Evolutionary conservation across 1,140 invertebrate genomes (phyloP).

Genomic region (Drosophila melanogaster): DNA sequence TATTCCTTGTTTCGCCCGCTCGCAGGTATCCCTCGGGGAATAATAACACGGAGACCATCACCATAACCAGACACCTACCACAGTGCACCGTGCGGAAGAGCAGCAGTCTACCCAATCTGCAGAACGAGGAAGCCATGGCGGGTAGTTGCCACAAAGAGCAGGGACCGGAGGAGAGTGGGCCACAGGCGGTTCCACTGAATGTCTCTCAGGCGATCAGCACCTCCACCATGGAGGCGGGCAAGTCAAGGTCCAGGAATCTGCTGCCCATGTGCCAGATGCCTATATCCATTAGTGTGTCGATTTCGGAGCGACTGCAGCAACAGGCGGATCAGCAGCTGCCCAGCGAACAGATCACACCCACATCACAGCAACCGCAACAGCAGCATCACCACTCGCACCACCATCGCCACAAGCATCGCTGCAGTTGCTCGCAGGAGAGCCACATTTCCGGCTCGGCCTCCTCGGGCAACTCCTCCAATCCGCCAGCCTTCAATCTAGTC

Average conservation of each 20-base stretch:
- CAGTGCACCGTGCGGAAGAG: conserved; percentile 87
- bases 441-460: conserved; percentile 78
- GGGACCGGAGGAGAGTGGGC: conserved; percentile 12
- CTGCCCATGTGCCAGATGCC: conserved; percentile 84
- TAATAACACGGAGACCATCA: conserved; percentile 86
- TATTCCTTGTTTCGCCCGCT: conserved; percentile 66
- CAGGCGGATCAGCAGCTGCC: conserved; percentile 25
- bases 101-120: conserved; percentile 90
- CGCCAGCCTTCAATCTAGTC: conserved; percentile 90
- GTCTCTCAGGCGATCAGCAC: conserved; percentile 86
- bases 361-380: conserved; percentile 31
- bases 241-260: conserved; percentile 70
- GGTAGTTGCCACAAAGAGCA: conserved; percentile 49
- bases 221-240: conserved; percentile 87
- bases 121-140: conserved; percentile 53
- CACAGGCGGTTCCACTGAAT: conserved; percentile 63
- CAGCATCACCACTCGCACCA: conserved; percentile 48
- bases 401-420: conserved; percentile 75
- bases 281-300: conserved; percentile 74
- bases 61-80: conserved; percentile 69
- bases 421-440: conserved; percentile 84
- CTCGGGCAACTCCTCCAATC: conserved; percentile 80
- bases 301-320: conserved; percentile 69
- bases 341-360: conserved; percentile 33
- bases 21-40: conserved; percentile 91